Conservation (phyloP, 2,113 vertebrate species). For the Chaenocephalus aceratus region DNA sequence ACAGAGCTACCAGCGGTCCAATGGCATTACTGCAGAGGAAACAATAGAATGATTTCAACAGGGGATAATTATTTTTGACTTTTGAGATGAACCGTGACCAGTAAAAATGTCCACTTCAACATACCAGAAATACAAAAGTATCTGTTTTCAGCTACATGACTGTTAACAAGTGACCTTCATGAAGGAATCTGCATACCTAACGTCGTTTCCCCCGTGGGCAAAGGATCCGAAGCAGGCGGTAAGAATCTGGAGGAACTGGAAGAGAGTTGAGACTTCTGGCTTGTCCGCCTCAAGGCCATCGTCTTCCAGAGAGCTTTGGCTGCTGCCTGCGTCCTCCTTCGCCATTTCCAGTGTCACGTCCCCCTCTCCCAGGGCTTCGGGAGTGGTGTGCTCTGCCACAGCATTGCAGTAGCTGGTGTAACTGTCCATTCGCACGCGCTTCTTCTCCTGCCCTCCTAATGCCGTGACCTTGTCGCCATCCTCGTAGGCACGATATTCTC, state of each 20-base stretch:
- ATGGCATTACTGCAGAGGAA: slow-evolving; percentile 92
- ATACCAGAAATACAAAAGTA: not conserved
- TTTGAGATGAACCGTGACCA: not conserved
- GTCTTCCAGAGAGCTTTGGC: slow-evolving; percentile 87
- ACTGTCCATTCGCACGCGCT: slow-evolving; percentile 95
- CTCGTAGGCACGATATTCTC: slow-evolving; percentile 73
- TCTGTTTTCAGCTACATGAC: not conserved
- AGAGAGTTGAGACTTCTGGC: slow-evolving; percentile 93
- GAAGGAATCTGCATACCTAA: slow-evolving; percentile 86
- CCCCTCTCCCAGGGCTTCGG: slow-evolving; percentile 72
- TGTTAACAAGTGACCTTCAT: not conserved
- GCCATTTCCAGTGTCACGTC: slow-evolving; percentile 83
- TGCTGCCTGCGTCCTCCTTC: slow-evolving; percentile 82
- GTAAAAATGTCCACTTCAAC: slow-evolving; percentile 2
- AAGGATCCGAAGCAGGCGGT: slow-evolving; percentile 99
- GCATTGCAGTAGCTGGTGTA: slow-evolving; percentile 99
- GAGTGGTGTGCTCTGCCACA: slow-evolving; percentile 87
- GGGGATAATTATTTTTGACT: not conserved
- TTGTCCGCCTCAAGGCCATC: slow-evolving; percentile 90
- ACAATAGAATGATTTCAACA: not conserved
- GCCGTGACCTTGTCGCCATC: slow-evolving; percentile 67
- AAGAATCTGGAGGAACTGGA: slow-evolving; percentile 98
- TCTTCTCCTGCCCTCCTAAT: slow-evolving; percentile 81
- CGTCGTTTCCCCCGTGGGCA: slow-evolving; percentile 96
- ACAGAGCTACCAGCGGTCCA: slow-evolving; percentile 94